These are phyloP conservation scores for Mus caroli DNA, from an alignment of 2,797 vertebrate genomes.

Conservation along the genomic window DNA sequence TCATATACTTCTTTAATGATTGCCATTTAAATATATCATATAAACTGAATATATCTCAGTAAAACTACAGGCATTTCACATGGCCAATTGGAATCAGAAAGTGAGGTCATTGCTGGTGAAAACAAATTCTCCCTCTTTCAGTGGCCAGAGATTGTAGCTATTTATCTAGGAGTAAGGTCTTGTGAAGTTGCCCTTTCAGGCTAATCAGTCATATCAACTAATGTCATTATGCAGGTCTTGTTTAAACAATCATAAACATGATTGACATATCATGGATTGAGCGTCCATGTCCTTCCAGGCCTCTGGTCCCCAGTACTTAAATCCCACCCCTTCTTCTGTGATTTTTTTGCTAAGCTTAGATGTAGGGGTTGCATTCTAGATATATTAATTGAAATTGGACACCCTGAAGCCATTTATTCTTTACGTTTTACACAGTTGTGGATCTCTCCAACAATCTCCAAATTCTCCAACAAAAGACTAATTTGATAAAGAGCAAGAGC, in stretches of 20 bases:
- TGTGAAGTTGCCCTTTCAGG: not conserved
- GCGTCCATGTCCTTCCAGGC: not conserved
- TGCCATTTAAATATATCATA: not conserved
- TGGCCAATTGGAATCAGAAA: not conserved
- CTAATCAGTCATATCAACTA: not conserved
- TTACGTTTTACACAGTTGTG: not conserved
- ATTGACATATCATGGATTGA: not conserved
- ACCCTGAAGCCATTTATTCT: not conserved
- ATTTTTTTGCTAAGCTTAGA: not conserved
- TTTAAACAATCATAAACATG: not conserved
- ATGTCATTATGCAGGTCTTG: not conserved
- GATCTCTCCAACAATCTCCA: not conserved
- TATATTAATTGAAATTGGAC: not conserved
- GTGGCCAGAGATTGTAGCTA: not conserved
- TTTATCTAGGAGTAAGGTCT: not conserved
- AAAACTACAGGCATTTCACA: not conserved
- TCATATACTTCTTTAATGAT: not conserved
- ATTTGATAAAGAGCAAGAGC: not conserved
- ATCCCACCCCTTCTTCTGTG: not conserved
- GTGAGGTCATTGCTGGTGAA: not conserved
- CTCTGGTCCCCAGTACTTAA: not conserved
- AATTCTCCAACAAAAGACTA: not conserved
- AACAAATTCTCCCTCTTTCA: not conserved
- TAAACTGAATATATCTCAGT: not conserved
- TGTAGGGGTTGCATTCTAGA: not conserved